Evolutionary conservation across 2,797 vertebrate species (phyloP), one percentile per base, ranked within the genome.

Genomic region (Ficedula albicollis): DNA sequence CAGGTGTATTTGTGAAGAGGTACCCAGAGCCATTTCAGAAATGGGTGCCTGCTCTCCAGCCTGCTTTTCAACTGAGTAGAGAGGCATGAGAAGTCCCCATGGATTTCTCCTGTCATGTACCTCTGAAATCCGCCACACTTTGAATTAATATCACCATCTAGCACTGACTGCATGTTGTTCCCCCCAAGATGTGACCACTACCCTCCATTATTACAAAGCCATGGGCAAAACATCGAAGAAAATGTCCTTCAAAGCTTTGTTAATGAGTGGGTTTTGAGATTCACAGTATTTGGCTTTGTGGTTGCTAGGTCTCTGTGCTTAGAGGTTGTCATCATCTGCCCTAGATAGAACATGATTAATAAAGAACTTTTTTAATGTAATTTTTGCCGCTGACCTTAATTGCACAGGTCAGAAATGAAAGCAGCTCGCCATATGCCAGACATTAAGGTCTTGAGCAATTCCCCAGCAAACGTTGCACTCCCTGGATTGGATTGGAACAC

Each of bases 391-490:
- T 96, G 95, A 96, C 96, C 94, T 96, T 96, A 96, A 95, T 93
- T 95, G 95, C 92, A 83, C 74, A 95, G 96, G 95, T 97, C 96
- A 97, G 95, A 91, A 90, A 95, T 96, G 95, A 96, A 96, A 97
- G 86, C 84, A 87, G 83, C 85, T 87, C 67, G 83, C 95, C 96
- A 96, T 97, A 96, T 96, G 95, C 87, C 95, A 96, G 81, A 82
- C 90, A 96, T 97, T 96, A 95, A 97, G 92, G 93, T 95, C 93
- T 84, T 30, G 22, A 97, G 93, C 93, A 93, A 92, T 96, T 96
- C 90, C 84, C 89, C 90, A 80, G 93, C 82, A 97, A 96, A 94
- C 1, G 67, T 95, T 96, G 76, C 81, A 88, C 90, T 97, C 96
- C 59, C 90, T 93, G 93, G 95, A 94, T 86, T 92, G 89, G 84